Conservation (phyloP, 2,888 invertebrate genomes). For the Andrena dorsata region DNA sequence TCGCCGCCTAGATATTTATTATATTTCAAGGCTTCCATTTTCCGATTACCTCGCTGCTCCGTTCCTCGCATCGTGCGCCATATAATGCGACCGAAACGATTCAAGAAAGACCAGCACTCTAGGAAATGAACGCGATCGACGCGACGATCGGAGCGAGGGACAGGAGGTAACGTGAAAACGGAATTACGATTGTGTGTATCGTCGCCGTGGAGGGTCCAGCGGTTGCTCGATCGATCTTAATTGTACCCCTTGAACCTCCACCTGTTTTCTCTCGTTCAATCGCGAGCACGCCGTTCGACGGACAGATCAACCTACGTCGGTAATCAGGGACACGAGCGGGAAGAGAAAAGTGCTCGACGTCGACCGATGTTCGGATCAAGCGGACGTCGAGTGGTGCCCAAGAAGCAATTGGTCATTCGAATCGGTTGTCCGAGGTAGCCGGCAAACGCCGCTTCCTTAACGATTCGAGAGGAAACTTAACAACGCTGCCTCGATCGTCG, state of each 20-base stretch:
- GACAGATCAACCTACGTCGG: background rate
- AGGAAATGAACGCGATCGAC: conserved; percentile 55
- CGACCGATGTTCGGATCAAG: conserved; percentile 37
- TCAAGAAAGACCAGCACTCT: conserved; percentile 48
- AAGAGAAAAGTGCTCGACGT: conserved; percentile 25
- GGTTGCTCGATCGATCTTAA: conserved; percentile 44
- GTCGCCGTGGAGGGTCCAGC: conserved; percentile 1
- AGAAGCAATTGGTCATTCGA: conserved; percentile 41
- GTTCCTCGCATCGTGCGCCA: background rate
- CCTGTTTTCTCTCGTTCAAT: conserved; percentile 40
- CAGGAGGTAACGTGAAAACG: background rate
- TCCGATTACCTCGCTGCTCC: conserved; percentile 31
- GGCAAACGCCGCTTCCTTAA: conserved; percentile 35
- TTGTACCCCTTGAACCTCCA: conserved; percentile 55
- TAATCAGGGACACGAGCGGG: conserved; percentile 7
- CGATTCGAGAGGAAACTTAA: conserved; percentile 24
- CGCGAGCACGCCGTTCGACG: conserved; percentile 10
- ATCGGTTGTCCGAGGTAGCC: conserved; percentile 44
- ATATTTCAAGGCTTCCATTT: conserved; percentile 45
- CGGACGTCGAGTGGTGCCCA: conserved; percentile 35
- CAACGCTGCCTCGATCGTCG: background rate
- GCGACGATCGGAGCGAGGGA: background rate
- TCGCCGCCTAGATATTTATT: conserved; percentile 37
- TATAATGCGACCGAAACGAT: conserved; percentile 45
- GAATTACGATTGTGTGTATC: conserved; percentile 45